Base-by-base conservation (phyloP, 2,113 vertebrate species). In the Strix aluco region DNA sequence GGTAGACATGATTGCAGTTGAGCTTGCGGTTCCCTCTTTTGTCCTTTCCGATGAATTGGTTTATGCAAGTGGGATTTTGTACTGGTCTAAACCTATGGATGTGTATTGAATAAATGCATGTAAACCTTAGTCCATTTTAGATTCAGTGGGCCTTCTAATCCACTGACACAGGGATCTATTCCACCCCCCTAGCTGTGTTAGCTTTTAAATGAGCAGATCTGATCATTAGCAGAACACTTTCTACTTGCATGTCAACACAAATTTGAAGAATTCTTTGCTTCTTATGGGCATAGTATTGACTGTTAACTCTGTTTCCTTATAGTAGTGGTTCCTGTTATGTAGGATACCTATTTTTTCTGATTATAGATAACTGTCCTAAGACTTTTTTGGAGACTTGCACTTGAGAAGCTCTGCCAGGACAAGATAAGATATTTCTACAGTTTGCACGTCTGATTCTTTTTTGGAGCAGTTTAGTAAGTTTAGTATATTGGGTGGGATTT, bases 401-500 rank as follows among this genome's bases (percentile, higher is more conserved):
- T 78, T 80, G 65, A 88, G 12, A 81, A 96, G 32, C 15, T 75
- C 80, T 85, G 22, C 36, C 36, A 72, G 40, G 32, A 62, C 34
- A 73, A 90, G 84, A 74, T 36, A 88, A 75, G 61, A 4, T 75
- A 71, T 86, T 94, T 81, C 80, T 81, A 51, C 15, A 65, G 27
- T 89, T 81, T 79, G 30, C 65, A 14, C n/a, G 30, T 65, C 52
- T 87, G 66, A 73, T 29, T 67, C 58, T 78, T 55, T 62, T 54
- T 88, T 70, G 11, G 29, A 87, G 52, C 44, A 36, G 61, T 89
- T 57, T 87, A 92, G 96, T 94, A 87, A 36, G 61, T 89, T 57
- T 87, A 92, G 96, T 94, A 87, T 85, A 75, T 89, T 80, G 44
- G 81, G 65, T 92, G 61, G 80, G 92, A 94, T 96, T 97, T 96